Evolutionary conservation across 2,888 invertebrate genomes (phyloP).

Genomic region (Tetheella fluctuosa): DNA sequence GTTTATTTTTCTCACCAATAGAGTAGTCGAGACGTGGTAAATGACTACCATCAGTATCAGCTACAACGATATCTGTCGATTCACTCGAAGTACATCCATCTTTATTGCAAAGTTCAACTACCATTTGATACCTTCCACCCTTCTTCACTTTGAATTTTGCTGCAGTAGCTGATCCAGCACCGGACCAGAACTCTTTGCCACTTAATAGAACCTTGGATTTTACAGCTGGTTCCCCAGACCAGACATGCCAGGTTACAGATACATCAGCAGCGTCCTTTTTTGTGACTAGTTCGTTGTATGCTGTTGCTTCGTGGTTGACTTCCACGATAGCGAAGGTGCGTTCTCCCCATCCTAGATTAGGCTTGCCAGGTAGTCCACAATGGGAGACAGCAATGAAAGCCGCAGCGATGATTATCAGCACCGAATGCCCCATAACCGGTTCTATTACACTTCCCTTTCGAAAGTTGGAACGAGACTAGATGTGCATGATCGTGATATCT

Average conservation of each 20-base stretch:
- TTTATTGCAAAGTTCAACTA: conserved; percentile 71
- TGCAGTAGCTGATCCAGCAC: conserved; percentile 62
- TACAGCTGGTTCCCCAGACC: conserved; percentile 74
- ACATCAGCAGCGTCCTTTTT: conserved; percentile 73
- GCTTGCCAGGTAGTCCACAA: conserved; percentile 72
- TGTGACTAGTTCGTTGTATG: conserved; percentile 76
- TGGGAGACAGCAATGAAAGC: conserved; percentile 51
- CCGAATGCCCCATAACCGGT: conserved; percentile 66
- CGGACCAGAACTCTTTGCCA: conserved; percentile 71
- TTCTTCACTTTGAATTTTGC: conserved; percentile 75
- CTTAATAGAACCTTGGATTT: conserved; percentile 65
- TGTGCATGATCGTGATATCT: conserved; percentile 49
- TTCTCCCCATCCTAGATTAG: conserved; percentile 77
- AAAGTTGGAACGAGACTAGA: conserved; percentile 68
- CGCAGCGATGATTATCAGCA: conserved; percentile 59
- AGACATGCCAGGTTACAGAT: conserved; percentile 76
- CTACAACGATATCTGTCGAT: conserved; percentile 71
- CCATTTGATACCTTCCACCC: conserved; percentile 76
- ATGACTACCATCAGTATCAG: conserved; percentile 80
- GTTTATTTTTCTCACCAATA: conserved; percentile 74
- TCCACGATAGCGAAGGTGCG: conserved; percentile 76
- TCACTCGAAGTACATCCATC: conserved; percentile 76
- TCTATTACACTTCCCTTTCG: conserved; percentile 59
- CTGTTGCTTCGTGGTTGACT: conserved; percentile 80
- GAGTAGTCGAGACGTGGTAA: conserved; percentile 70